phyloP scores from a whole-genome alignment of 2,888 invertebrate species.

The Sepiola atlantica region DNA sequence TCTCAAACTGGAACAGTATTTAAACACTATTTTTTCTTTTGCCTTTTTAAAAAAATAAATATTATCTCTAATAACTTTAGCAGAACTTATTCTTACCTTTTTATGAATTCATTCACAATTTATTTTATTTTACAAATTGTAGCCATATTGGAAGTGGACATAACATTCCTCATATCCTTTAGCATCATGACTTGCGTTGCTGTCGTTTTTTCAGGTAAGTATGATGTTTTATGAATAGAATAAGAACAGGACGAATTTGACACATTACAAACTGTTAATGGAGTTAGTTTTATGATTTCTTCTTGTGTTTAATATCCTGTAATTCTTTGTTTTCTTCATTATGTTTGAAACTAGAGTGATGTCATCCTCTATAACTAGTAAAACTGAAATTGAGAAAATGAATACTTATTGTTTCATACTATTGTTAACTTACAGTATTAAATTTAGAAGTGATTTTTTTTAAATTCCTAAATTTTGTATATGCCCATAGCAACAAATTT shows the following conservation, averaged over 20 bases:
- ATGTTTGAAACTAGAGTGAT: too few relatives aligned
- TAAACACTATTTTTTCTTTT: not conserved
- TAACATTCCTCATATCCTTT: conserved; percentile 85
- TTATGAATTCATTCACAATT: not conserved
- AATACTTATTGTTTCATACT: too few relatives aligned
- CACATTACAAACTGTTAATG: not conserved
- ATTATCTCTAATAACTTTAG: not conserved
- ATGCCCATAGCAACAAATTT: too few relatives aligned
- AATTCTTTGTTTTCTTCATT: too few relatives aligned
- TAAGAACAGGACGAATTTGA: not conserved
- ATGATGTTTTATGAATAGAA: not conserved
- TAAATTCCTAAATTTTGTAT: too few relatives aligned
- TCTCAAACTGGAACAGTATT: too few relatives aligned
- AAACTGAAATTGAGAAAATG: too few relatives aligned
- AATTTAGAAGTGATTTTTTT: too few relatives aligned
- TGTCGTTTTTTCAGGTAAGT: conserved; percentile 81
- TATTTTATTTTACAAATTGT: conserved; percentile 62
- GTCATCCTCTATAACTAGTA: too few relatives aligned
- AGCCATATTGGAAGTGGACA: conserved; percentile 90
- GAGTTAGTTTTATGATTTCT: too few relatives aligned
- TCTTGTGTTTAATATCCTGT: too few relatives aligned
- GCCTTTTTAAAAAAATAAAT: not conserved
- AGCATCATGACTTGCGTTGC: conserved; percentile 83
- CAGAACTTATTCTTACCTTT: not conserved
- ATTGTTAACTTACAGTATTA: too few relatives aligned